Percentiles rank a stretch among this genome's conserved stretches.
Conservation (phyloP, 2,797 vertebrate genomes). For the Hoplostethus atlanticus region DNA sequence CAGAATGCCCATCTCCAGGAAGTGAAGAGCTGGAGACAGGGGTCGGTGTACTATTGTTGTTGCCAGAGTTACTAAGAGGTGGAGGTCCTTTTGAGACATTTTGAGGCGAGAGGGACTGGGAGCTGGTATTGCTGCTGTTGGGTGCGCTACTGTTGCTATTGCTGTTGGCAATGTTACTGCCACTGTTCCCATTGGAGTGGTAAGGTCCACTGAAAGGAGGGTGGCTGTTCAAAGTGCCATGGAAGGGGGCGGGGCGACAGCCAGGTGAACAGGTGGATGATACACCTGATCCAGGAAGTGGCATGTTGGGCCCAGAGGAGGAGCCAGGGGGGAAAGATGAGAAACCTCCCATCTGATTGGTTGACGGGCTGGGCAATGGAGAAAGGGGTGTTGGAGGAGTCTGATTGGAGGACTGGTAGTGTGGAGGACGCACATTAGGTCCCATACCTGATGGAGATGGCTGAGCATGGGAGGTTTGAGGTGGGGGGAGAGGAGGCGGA, state of each 20-base stretch:
- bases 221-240: slow-evolving; percentile 84
- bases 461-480: slow-evolving; percentile 76
- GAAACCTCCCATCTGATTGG: slow-evolving; percentile 84
- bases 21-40: slow-evolving; percentile 68
- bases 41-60: slow-evolving; percentile 66
- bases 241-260: slow-evolving; percentile 84
- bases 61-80: slow-evolving; percentile 85
- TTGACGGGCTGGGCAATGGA: slow-evolving; percentile 85
- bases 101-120: slow-evolving; percentile 83
- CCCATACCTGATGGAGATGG: slow-evolving; percentile 73
- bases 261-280: slow-evolving; percentile 83
- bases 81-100: slow-evolving; percentile 81
- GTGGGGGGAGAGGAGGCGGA: slow-evolving; percentile 66
- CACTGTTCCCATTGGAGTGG: slow-evolving; percentile 81
- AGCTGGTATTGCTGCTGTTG: slow-evolving; percentile 79
- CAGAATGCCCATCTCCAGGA: slow-evolving; percentile 70
- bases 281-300: slow-evolving; percentile 76
- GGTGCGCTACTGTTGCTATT: slow-evolving; percentile 77
- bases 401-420: slow-evolving; percentile 83
- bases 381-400: slow-evolving; percentile 85
- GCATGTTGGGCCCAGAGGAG: slow-evolving; percentile 73
- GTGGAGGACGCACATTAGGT: slow-evolving; percentile 73
- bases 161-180: slow-evolving; percentile 72
- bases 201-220: slow-evolving; percentile 82
- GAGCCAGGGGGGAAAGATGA: slow-evolving; percentile 81